Conservation (phyloP, 1,140 invertebrate genomes). For the Halyomorpha halys region DNA sequence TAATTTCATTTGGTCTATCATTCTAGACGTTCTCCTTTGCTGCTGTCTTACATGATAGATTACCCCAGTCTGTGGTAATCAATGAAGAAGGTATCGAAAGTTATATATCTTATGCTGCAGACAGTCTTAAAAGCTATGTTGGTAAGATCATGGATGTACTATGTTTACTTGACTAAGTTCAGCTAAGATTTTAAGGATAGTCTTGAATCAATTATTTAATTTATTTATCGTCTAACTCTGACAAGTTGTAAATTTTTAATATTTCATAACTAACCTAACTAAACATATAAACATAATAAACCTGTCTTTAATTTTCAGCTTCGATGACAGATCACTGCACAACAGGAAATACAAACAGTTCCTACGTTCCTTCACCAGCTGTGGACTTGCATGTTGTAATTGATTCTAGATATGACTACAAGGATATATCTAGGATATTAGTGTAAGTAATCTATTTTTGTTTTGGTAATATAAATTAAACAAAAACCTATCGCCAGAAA, state of each 20-base stretch:
- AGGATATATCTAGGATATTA: constrained; percentile 26
- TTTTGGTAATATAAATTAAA: not conserved
- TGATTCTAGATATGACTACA: constrained; percentile 27
- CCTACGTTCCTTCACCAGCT: constrained; percentile 5
- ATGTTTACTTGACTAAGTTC: not conserved
- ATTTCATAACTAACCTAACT: too few species aligned
- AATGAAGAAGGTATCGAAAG: constrained; percentile 5
- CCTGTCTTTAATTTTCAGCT: not conserved
- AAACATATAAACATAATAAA: too few species aligned
- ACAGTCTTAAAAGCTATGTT: not conserved
- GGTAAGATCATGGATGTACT: not conserved
- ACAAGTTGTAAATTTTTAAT: too few species aligned
- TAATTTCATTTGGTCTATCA: not conserved
- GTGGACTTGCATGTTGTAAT: constrained; percentile 29
- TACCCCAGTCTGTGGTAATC: constrained; percentile 24
- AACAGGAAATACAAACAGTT: not conserved
- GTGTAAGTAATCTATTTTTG: not conserved
- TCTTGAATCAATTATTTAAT: too few species aligned
- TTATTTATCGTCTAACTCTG: too few species aligned
- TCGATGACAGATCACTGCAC: not conserved
- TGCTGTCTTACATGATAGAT: constrained; percentile 21
- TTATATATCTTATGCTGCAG: not conserved
- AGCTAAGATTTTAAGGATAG: too few species aligned
- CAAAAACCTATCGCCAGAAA: not conserved
- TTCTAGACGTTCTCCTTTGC: constrained; percentile 27